Conservation (phyloP, 2,888 invertebrate species). For the Poecilobothrus nobilitatus region DNA sequence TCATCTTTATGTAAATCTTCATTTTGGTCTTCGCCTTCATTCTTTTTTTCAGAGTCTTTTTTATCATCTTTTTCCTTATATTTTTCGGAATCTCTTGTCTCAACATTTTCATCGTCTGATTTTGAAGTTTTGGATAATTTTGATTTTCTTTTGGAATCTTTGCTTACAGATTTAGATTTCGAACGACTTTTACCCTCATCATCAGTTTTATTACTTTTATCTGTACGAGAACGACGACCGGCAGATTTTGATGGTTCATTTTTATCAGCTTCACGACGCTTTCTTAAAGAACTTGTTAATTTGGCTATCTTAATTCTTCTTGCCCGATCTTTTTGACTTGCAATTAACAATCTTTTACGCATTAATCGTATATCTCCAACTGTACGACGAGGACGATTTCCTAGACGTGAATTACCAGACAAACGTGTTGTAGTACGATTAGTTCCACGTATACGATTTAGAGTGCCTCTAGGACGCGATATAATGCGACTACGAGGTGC, state of each 20-base stretch:
- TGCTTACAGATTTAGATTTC: slow-evolving; percentile 17
- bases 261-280: slow-evolving; percentile 36
- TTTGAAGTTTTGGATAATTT: slow-evolving; percentile 35
- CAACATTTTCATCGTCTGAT: slow-evolving; percentile 43
- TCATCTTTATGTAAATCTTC: slow-evolving; percentile 39
- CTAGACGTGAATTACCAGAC: slow-evolving; percentile 33
- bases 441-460: slow-evolving; percentile 30
- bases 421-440: slow-evolving; percentile 29
- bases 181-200: not conserved
- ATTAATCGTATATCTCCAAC: slow-evolving; percentile 39
- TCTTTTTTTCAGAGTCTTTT: slow-evolving; percentile 27
- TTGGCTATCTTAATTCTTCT: slow-evolving; percentile 42
- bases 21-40: slow-evolving; percentile 34
- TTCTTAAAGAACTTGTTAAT: slow-evolving; percentile 43
- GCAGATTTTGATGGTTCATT: slow-evolving; percentile 22
- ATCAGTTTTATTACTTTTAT: slow-evolving; percentile 27
- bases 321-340: slow-evolving; percentile 41
- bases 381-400: slow-evolving; percentile 32
- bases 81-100: slow-evolving; percentile 31
- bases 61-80: slow-evolving; percentile 31
- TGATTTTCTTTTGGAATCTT: slow-evolving; percentile 26
- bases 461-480: slow-evolving; percentile 35
- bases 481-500: slow-evolving; percentile 37
- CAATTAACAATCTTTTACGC: slow-evolving; percentile 39
- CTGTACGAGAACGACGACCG: slow-evolving; percentile 30